These are phyloP conservation scores for Sebastes diploproa DNA, from an alignment of 2,797 vertebrate genomes.

Conservation along the genomic window DNA sequence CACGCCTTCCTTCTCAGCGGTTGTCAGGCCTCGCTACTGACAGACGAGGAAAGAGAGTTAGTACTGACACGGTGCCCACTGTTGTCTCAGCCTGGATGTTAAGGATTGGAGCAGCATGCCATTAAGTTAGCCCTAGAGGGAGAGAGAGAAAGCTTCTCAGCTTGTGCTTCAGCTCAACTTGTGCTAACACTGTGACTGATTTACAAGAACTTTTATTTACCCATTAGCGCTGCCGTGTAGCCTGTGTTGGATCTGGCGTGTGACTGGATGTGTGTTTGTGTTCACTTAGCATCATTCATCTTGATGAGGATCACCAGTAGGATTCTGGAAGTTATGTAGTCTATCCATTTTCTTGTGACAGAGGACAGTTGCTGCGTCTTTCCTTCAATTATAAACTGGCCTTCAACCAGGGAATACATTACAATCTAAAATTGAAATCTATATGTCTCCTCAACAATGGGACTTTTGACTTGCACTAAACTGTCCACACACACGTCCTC, in stretches of 20 bases:
- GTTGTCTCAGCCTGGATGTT: slow-evolving; percentile 37
- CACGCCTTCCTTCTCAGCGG: slow-evolving; percentile 22
- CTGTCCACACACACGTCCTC: background rate
- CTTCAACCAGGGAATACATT: slow-evolving; percentile 11
- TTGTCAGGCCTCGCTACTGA: slow-evolving; percentile 56
- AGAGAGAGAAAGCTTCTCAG: background rate
- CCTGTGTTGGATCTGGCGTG: slow-evolving; percentile 2
- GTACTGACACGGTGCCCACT: slow-evolving; percentile 41
- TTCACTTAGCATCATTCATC: slow-evolving; percentile 56
- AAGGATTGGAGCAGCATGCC: slow-evolving; percentile 42
- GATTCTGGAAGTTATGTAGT: slow-evolving; percentile 20
- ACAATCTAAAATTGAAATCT: background rate
- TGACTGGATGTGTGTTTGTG: background rate
- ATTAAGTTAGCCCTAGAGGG: slow-evolving; percentile 52
- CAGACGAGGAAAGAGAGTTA: slow-evolving; percentile 36
- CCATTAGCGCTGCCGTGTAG: slow-evolving; percentile 47
- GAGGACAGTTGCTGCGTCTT: slow-evolving; percentile 20
- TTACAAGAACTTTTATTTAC: slow-evolving; percentile 62
- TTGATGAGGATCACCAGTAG: slow-evolving; percentile 38
- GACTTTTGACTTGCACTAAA: background rate
- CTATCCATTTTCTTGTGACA: slow-evolving; percentile 40
- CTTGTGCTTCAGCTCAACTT: slow-evolving; percentile 10
- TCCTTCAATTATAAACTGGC: slow-evolving; percentile 22
- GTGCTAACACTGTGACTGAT: slow-evolving; percentile 39
- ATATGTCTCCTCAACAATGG: background rate